These are phyloP conservation scores for Gymnogyps californianus DNA, from an alignment of 2,113 vertebrate genomes.

Conservation along the genomic window DNA sequence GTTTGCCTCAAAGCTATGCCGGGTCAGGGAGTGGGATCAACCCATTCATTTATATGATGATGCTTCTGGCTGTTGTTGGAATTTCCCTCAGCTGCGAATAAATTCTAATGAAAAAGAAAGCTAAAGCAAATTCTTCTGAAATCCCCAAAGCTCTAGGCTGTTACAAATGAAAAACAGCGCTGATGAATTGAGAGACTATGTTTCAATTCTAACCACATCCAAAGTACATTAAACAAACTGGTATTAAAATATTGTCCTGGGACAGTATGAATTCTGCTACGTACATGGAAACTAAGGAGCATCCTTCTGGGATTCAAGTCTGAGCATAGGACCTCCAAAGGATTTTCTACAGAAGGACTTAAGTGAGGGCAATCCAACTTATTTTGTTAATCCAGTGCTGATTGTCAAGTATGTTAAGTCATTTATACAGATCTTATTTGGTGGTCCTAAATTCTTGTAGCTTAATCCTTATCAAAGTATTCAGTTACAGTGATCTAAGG, in stretches of 20 bases:
- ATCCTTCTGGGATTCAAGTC: not conserved
- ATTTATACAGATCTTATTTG: not conserved
- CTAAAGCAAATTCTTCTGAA: slow-evolving; percentile 39
- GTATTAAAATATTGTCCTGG: not conserved
- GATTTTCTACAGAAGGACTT: not conserved
- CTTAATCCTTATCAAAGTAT: not conserved
- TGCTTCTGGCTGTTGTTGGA: slow-evolving; percentile 9
- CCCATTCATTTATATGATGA: not conserved
- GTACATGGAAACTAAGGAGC: not conserved
- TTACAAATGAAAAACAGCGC: not conserved
- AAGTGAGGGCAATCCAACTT: not conserved
- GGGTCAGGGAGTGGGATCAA: slow-evolving; percentile 17
- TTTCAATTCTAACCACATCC: slow-evolving; percentile 7
- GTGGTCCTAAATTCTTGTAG: not conserved
- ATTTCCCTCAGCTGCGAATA: slow-evolving; percentile 16
- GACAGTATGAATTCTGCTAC: not conserved
- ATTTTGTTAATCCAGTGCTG: not conserved
- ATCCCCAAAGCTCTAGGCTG: slow-evolving; percentile 32
- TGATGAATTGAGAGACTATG: not conserved
- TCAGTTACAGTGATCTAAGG: not conserved
- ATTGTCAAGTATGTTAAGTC: not conserved
- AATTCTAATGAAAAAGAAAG: slow-evolving; percentile 44
- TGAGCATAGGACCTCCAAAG: not conserved
- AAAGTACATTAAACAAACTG: not conserved
- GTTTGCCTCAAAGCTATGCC: not conserved